Evolutionary conservation across 1,140 invertebrate genomes (phyloP).

Genomic region (Odontomachus brunneus): DNA sequence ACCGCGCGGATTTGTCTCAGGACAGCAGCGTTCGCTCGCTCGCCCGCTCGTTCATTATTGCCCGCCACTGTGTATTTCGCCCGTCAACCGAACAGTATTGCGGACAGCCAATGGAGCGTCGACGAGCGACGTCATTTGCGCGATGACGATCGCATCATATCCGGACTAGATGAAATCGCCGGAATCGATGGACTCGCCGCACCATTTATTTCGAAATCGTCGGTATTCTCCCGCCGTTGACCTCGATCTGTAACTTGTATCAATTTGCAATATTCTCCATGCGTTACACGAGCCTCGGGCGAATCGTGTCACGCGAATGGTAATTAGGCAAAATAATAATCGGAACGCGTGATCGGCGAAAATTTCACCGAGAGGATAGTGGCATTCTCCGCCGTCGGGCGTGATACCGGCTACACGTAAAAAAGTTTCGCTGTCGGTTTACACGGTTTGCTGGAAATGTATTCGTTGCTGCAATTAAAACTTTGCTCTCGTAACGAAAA

Average conservation of each 20-base stretch:
- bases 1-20: neutral
- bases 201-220: slow-evolving; percentile 35
- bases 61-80: neutral
- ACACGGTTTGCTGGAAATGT: too few relatives aligned
- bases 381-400: too few relatives aligned
- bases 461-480: too few relatives aligned
- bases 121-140: slow-evolving; percentile 17
- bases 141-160: slow-evolving; percentile 33
- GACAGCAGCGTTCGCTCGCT: too few relatives aligned
- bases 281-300: too few relatives aligned
- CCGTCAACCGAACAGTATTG: slow-evolving; percentile 19
- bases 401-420: too few relatives aligned
- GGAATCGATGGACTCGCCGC: neutral
- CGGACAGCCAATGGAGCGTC: slow-evolving; percentile 24
- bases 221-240: slow-evolving; percentile 15
- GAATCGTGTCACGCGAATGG: too few relatives aligned
- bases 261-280: slow-evolving; percentile 12
- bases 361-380: too few relatives aligned
- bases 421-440: too few relatives aligned
- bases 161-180: slow-evolving; percentile 3
- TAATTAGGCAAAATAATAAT: slow-evolving; percentile 10
- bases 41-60: neutral
- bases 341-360: neutral
- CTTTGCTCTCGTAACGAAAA: too few relatives aligned
- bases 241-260: slow-evolving; percentile 4